These are phyloP conservation scores for Tylochromis polylepis DNA, from an alignment of 2,113 vertebrate species.

Conservation along the genomic window DNA sequence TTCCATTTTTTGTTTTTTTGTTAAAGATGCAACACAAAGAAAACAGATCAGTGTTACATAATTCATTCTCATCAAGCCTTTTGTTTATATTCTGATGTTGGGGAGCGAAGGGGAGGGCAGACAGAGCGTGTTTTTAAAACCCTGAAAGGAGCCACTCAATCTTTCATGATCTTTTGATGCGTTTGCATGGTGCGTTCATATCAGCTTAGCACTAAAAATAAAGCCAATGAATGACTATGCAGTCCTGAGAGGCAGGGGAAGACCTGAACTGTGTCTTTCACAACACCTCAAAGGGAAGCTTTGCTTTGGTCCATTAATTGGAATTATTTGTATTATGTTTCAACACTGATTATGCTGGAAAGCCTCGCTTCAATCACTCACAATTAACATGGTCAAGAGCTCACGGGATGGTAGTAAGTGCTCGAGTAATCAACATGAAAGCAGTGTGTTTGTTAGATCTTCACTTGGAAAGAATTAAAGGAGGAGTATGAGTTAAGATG, in stretches of 20 bases:
- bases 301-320: neutral
- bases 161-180: constrained; percentile 40
- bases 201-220: neutral
- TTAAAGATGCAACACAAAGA: too few species aligned
- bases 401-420: neutral
- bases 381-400: constrained; percentile 24
- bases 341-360: constrained; percentile 14
- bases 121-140: neutral
- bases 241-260: neutral
- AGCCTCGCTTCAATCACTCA: constrained; percentile 32
- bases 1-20: too few species aligned
- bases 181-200: neutral
- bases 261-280: neutral
- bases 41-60: constrained; percentile 12
- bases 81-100: constrained; percentile 27
- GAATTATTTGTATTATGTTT: neutral
- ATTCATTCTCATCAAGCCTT: constrained; percentile 38
- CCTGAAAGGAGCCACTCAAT: constrained; percentile 22
- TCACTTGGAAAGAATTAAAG: neutral
- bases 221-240: neutral
- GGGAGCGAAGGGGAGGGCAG: neutral
- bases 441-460: neutral
- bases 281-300: neutral
- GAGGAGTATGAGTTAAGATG: neutral
- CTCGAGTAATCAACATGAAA: constrained; percentile 15